These are phyloP conservation scores for Varecia variegata DNA, from an alignment of 2,797 vertebrate species.

Conservation along the genomic window DNA sequence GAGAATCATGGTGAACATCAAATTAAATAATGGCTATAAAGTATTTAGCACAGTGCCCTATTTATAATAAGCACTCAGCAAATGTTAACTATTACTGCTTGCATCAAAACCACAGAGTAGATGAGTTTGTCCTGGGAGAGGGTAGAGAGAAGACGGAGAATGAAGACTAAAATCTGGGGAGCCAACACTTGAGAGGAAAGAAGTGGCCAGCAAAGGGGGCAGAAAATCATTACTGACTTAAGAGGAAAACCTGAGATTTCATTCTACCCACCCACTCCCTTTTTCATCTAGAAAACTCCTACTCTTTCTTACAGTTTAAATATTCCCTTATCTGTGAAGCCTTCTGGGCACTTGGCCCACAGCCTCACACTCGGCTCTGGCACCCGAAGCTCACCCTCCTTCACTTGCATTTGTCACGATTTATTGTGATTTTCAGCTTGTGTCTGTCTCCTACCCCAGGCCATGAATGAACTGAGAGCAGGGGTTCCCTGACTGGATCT, in stretches of 20 bases:
- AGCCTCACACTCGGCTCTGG: background rate
- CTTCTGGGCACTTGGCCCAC: background rate
- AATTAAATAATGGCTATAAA: background rate
- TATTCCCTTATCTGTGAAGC: background rate
- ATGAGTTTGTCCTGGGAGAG: background rate
- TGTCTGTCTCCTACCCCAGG: background rate
- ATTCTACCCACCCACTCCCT: background rate
- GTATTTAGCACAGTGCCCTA: background rate
- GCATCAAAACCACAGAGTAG: background rate
- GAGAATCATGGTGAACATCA: background rate
- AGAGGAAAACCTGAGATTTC: slow-evolving; percentile 20
- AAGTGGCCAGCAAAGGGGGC: background rate
- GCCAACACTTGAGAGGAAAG: background rate
- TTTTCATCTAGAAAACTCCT: slow-evolving; percentile 9
- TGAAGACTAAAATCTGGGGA: background rate
- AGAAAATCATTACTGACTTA: background rate
- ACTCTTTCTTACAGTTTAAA: background rate
- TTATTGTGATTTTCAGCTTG: background rate
- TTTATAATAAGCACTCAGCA: background rate
- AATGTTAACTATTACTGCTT: background rate
- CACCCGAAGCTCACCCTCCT: background rate
- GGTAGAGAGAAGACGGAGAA: background rate
- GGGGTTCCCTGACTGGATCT: background rate
- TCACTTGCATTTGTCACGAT: background rate
- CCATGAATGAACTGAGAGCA: background rate